Base-by-base conservation (phyloP, 2,797 vertebrate species). In the Periparus ater region DNA sequence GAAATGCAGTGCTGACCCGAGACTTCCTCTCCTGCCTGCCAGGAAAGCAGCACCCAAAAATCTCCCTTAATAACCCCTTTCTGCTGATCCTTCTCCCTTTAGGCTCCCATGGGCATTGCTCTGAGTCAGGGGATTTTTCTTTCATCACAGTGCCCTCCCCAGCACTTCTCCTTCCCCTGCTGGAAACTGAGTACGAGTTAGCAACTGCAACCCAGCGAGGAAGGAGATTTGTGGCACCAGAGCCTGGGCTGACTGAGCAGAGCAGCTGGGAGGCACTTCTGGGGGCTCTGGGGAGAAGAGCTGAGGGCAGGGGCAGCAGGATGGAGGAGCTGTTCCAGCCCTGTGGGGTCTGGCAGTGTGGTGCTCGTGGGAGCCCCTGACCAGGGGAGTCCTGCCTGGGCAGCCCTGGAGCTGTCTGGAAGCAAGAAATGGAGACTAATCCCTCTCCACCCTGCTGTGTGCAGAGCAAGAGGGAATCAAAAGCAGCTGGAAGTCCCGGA, bases 401-500 rank as follows among this genome's bases (percentile, higher is more conserved):
- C 85, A 92, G 72, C 82, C 21, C 61, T 70, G 16, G 62, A 72
- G 27, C 77, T 74, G 83, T 50, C 32, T 77, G 85, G 78, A 87
- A 73, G 22, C 29, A 57, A 90, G 81, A 95, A 92, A 71, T 15
- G 20, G 78, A 95, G 84, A 55, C 7, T 79, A 74, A 93, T 92
- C 86, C 94, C 74, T 93, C 79, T 82, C 82, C 55, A 1, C 79
- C 72, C 50, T 9, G 75, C 81, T 93, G 86, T 9, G 90, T 62
- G 42, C 3, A 1, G 74, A 89, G 79, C 40, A 4, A 84, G 66
- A 72, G 42, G 62, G 82, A 92, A 71, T 85, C 70, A 85, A 85
- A 85, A 95, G 88, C 84, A 62, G 61, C 86, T 71, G 92, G 92
- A 95, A 96, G 94, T 83, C 84, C 71, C 30, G 40, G 91, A 94